A percentile compares a stretch with the other conserved stretches of the same genome.
Conservation (phyloP, 1,140 invertebrate species). For the Drosophila elegans region DNA sequence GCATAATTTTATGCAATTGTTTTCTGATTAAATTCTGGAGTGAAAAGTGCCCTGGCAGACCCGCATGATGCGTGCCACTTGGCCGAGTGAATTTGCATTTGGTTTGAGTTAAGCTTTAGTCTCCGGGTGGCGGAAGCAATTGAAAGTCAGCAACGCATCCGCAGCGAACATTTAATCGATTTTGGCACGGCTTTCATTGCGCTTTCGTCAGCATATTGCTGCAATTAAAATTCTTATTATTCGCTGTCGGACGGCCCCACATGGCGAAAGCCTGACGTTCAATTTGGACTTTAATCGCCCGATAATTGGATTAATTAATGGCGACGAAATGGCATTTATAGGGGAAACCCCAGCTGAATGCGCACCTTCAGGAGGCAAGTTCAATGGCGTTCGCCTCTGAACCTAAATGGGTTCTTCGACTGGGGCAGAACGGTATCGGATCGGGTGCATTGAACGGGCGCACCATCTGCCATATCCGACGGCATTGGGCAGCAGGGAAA, state of each 20-base stretch:
- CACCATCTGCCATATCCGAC: slow-evolving; percentile 33
- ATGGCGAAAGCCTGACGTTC: slow-evolving; percentile 23
- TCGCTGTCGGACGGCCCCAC: slow-evolving; percentile 26
- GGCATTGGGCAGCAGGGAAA: slow-evolving; percentile 47
- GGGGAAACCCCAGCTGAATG: not conserved
- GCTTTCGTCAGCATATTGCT: slow-evolving; percentile 18
- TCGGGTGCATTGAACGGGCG: slow-evolving; percentile 58
- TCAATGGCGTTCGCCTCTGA: slow-evolving; percentile 58
- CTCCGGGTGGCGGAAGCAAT: slow-evolving; percentile 23
- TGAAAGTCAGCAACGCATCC: slow-evolving; percentile 9
- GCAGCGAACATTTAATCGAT: slow-evolving; percentile 20
- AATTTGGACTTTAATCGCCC: slow-evolving; percentile 36
- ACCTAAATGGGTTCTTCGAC: slow-evolving; percentile 66
- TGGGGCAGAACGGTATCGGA: slow-evolving; percentile 10
- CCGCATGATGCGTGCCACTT: slow-evolving; percentile 28
- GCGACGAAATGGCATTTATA: slow-evolving; percentile 19
- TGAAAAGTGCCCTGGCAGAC: slow-evolving; percentile 16
- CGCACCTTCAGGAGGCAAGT: slow-evolving; percentile 46
- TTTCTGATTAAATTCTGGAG: slow-evolving; percentile 62
- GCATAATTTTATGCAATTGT: slow-evolving; percentile 81
- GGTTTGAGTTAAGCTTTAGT: not conserved
- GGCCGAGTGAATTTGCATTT: slow-evolving; percentile 25
- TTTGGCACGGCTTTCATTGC: slow-evolving; percentile 4
- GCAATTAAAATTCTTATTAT: slow-evolving; percentile 36
- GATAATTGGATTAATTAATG: slow-evolving; percentile 56